A percentile compares a stretch with the other conserved stretches of the same genome.
phyloP scores from a whole-genome alignment of 2,113 vertebrate genomes.

The Perognathus longimembris region DNA sequence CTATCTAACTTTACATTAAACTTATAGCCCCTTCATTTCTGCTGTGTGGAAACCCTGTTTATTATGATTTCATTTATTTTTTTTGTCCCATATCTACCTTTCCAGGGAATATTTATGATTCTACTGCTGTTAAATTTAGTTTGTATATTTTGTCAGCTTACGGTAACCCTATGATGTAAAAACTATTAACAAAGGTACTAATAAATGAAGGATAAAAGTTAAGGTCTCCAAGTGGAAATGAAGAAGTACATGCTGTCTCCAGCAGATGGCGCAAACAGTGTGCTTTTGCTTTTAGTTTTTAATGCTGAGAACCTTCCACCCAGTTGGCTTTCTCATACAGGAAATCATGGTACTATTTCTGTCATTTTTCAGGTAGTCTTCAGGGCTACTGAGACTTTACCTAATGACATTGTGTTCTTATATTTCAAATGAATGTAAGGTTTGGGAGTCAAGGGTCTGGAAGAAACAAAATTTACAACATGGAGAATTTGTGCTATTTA shows the following conservation, averaged over 20 bases:
- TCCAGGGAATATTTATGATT: neutral
- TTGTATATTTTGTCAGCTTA: neutral
- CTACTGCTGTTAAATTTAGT: neutral
- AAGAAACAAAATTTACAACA: neutral
- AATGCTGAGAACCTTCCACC: neutral
- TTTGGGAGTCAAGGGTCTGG: neutral
- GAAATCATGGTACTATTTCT: neutral
- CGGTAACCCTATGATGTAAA: neutral
- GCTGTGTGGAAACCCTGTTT: neutral
- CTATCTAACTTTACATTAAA: neutral
- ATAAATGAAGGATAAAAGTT: neutral
- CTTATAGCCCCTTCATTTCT: neutral
- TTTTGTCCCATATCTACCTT: neutral
- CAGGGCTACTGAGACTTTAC: neutral
- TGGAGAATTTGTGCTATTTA: neutral
- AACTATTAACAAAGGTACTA: neutral
- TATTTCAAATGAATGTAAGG: neutral
- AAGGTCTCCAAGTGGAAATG: rapidly evolving
- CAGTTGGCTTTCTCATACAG: neutral
- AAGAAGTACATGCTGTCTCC: neutral
- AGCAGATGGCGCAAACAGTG: conserved; percentile 75
- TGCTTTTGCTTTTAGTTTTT: conserved; percentile 47
- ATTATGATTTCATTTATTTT: neutral
- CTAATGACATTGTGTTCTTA: neutral
- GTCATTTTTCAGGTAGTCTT: neutral